A percentile compares a stretch with the other conserved stretches of the same genome.
These are phyloP conservation scores for Pantherophis alleghaniensis DNA, from an alignment of 2,797 vertebrate species.

Conservation along the genomic window DNA sequence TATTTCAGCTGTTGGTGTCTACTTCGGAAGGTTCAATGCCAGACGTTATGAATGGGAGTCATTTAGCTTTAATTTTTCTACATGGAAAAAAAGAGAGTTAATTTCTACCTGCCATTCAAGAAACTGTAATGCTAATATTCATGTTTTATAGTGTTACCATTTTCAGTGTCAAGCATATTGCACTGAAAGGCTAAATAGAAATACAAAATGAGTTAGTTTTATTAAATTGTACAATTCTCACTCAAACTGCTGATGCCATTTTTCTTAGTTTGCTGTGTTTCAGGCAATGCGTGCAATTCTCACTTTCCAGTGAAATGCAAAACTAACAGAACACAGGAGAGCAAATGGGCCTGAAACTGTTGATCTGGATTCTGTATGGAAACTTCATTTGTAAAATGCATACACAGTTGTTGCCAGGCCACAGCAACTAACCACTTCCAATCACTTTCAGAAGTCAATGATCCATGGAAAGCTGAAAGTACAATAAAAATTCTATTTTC, in stretches of 20 bases:
- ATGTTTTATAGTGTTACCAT: background rate
- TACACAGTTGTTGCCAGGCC: background rate
- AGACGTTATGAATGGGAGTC: slow-evolving; percentile 23
- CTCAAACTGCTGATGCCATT: background rate
- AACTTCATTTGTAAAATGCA: background rate
- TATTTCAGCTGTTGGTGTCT: slow-evolving; percentile 22
- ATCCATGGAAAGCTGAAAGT: background rate
- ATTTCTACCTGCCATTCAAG: slow-evolving; percentile 12
- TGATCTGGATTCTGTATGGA: background rate
- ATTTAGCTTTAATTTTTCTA: slow-evolving; percentile 30
- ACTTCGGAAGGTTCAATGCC: background rate
- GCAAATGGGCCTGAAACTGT: background rate
- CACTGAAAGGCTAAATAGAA: slow-evolving; percentile 9
- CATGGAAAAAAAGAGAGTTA: slow-evolving; percentile 23
- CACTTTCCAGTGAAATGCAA: background rate
- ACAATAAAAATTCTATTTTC: background rate
- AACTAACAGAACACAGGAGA: background rate
- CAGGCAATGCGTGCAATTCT: background rate
- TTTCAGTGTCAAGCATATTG: slow-evolving; percentile 4
- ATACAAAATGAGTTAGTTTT: slow-evolving; percentile 17
- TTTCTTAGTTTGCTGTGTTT: background rate
- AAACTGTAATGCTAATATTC: slow-evolving; percentile 26
- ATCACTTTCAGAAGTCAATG: background rate
- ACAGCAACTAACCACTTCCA: too few relatives aligned
- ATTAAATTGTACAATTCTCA: slow-evolving; percentile 14